Evolutionary conservation across 1,140 invertebrate species (phyloP), one percentile per base, ranked within the genome.

Genomic region (Drosophila hydei): DNA sequence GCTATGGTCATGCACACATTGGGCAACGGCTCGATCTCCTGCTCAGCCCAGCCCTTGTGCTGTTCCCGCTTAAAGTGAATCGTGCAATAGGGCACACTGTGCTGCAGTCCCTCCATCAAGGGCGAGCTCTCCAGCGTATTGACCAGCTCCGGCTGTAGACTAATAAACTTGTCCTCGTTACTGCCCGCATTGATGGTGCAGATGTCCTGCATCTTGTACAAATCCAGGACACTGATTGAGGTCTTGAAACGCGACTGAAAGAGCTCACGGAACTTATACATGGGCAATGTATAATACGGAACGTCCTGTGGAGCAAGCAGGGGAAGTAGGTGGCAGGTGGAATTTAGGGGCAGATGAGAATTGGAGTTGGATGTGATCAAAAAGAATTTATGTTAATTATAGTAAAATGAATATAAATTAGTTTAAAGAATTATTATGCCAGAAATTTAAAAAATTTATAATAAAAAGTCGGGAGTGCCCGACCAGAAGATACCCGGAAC

Each of bases 231-330:
- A 75, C 95, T 95, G 16, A 97, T 94, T 1, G 95, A 95, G 43
- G 94, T 94, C 90, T 96, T 94, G 83, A 95, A 97, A 61, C 96
- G 94, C 75, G 94, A 95, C 91, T 97, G 96, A 90, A 96, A 96
- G 72, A 97, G 93, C 91, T 97, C 96, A 56, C 96, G 94, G 76
- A 98, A 97, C 91, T 96, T 96, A 87, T 97, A 97, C 25, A 98
- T 93, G 2, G 96, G 96, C 67, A 98, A 92, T 71, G 94, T 93
- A 81, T 95, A 94, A 1, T 94, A 94, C 43, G 96, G 96, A 36
- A 96, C 95, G 89, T 97, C 95, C 83, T 93, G 91, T 51, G 72
- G 77, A 42, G 75, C 19, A 51, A 38, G n/a, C n/a, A n/a, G n/a
- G 30, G 9, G 11, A 33, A 11, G 4, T 33, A 1, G 30, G 30